These are phyloP conservation scores for Pristionchus exspectatus DNA, from an alignment of 2,888 invertebrate genomes.

Conservation along the genomic window DNA sequence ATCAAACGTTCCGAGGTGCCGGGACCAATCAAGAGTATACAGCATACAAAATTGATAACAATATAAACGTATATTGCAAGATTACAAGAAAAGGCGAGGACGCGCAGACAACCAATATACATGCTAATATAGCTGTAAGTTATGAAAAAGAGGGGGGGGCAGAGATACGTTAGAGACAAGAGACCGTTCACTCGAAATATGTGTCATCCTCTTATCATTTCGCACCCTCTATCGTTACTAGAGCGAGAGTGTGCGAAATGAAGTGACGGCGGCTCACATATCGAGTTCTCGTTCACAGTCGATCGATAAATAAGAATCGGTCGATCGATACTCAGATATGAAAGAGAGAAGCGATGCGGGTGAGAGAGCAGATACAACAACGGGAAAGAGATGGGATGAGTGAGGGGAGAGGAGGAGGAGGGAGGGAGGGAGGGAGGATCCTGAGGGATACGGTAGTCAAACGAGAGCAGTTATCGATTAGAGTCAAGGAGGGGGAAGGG, in stretches of 20 bases:
- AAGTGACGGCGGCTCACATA: background rate
- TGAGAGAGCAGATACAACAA: slow-evolving; percentile 16
- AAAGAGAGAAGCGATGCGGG: slow-evolving; percentile 4
- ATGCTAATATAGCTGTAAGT: slow-evolving; percentile 6
- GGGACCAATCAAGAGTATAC: slow-evolving; percentile 32
- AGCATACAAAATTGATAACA: background rate
- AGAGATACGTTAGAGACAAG: background rate
- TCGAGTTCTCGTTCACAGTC: background rate
- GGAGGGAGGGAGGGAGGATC: background rate
- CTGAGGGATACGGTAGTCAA: background rate
- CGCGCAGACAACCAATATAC: background rate
- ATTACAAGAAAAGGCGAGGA: background rate
- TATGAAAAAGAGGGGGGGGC: background rate
- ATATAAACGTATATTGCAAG: slow-evolving; percentile 47
- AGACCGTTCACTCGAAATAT: too few species aligned
- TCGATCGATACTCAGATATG: slow-evolving; percentile 37
- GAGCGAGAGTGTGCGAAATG: background rate
- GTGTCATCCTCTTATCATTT: too few species aligned
- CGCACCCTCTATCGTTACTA: too few species aligned
- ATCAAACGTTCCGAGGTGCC: background rate
- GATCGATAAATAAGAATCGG: background rate
- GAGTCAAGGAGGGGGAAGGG: background rate
- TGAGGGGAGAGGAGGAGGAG: background rate
- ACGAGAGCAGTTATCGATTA: background rate
- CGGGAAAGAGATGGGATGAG: slow-evolving; percentile 23